phyloP scores from a whole-genome alignment of 30 jellyfish, hydroid and myxozoan species.

The Turritopsis dohrnii region DNA sequence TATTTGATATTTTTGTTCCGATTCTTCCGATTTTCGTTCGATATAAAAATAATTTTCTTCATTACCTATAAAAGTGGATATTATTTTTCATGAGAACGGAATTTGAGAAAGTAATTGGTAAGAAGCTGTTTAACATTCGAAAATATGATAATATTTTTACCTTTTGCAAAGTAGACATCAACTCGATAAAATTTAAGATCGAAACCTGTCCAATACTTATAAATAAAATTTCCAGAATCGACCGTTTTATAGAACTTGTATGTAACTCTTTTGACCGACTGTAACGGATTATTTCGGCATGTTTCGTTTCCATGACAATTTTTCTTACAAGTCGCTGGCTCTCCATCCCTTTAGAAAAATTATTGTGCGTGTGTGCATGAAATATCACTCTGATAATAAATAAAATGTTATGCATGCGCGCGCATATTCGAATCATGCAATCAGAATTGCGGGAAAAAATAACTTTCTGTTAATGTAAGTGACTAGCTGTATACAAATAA shows the following conservation, averaged over 20 bases:
- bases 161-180: not conserved
- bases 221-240: not conserved
- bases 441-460: too few species aligned
- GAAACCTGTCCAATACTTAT: conserved; percentile 19
- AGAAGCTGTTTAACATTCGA: too few species aligned
- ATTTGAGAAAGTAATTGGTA: too few species aligned
- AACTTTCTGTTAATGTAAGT: too few species aligned
- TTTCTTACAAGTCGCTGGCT: conserved; percentile 10
- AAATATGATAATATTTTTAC: not conserved
- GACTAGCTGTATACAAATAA: not conserved
- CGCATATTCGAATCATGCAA: too few species aligned
- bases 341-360: not conserved
- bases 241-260: conserved; percentile 16
- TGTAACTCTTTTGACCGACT: conserved; percentile 23
- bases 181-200: conserved; percentile 9
- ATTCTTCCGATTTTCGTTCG: not conserved
- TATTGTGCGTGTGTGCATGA: not conserved
- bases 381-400: not conserved
- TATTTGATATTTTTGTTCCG: not conserved
- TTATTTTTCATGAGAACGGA: too few species aligned
- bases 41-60: conserved; percentile 12
- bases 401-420: not conserved
- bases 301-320: conserved; percentile 14
- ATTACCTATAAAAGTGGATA: conserved; percentile 23
- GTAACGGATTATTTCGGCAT: conserved; percentile 3